A percentile compares a stretch with the other conserved stretches of the same genome.
Conservation (phyloP, 2,797 vertebrate genomes). For the Numenius phaeopus region DNA sequence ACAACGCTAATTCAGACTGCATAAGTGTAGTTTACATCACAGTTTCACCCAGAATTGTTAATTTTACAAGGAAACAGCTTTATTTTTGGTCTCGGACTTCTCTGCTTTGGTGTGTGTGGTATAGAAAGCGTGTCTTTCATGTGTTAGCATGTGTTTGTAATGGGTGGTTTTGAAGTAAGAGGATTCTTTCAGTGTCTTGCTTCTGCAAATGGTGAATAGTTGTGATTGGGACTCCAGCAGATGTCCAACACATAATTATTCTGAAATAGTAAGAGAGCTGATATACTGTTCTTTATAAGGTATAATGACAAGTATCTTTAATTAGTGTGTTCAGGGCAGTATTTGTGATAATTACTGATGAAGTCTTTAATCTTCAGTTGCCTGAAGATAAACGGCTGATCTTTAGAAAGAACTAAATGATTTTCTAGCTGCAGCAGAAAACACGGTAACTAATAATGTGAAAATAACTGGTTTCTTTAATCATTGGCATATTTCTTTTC, state of each 20-base stretch:
- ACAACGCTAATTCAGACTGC: background rate
- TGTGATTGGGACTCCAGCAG: background rate
- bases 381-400: slow-evolving; percentile 33
- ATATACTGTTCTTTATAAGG: background rate
- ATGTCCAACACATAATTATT: background rate
- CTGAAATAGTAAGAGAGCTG: background rate
- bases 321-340: background rate
- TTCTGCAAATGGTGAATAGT: background rate
- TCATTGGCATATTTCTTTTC: background rate
- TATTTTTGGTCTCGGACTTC: background rate
- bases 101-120: background rate
- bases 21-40: background rate
- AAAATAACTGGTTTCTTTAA: slow-evolving; percentile 2
- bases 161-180: background rate
- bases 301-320: slow-evolving; percentile 28
- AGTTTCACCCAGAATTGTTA: background rate
- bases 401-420: background rate
- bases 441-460: background rate
- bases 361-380: background rate
- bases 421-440: slow-evolving; percentile 7
- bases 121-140: background rate
- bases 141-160: background rate
- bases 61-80: background rate
- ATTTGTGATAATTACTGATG: slow-evolving; percentile 41
- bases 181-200: background rate